A percentile compares a stretch with the other conserved stretches of the same genome.
Conservation (phyloP, 2,888 invertebrate genomes). For the Dasysyrphus albostriatus region DNA sequence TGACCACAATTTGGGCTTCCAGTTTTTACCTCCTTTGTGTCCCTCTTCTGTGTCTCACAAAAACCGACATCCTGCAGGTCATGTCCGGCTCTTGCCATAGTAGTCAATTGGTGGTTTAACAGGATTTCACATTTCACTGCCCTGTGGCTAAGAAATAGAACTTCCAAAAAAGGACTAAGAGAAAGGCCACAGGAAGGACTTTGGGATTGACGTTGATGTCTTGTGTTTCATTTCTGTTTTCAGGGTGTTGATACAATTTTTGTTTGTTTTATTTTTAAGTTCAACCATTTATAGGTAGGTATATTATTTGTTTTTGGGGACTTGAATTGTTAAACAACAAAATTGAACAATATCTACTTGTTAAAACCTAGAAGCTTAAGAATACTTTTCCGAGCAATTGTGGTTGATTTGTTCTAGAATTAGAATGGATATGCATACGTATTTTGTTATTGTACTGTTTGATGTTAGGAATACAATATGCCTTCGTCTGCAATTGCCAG, state of each 20-base stretch:
- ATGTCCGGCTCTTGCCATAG: constrained; percentile 58
- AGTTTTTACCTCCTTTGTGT: constrained; percentile 24
- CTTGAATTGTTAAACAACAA: constrained; percentile 40
- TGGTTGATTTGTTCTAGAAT: not conserved
- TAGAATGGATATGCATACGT: too few species aligned
- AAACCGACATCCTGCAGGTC: constrained; percentile 59
- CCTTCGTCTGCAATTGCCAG: not conserved
- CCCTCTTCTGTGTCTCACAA: constrained; percentile 35
- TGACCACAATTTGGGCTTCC: constrained; percentile 66
- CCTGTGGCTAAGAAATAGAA: constrained; percentile 60
- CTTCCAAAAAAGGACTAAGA: constrained; percentile 6
- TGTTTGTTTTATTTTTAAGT: constrained; percentile 20
- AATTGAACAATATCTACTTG: constrained; percentile 15
- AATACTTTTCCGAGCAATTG: not conserved
- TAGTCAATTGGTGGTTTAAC: constrained; percentile 74
- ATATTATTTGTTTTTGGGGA: constrained; percentile 18
- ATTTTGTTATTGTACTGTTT: too few species aligned
- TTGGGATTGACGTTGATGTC: constrained; percentile 33
- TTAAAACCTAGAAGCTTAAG: constrained; percentile 8
- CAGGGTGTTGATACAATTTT: constrained; percentile 44
- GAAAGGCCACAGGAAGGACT: not conserved
- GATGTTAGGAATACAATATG: too few species aligned
- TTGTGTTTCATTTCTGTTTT: not conserved
- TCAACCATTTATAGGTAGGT: constrained; percentile 29
- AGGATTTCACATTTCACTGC: constrained; percentile 67